Conservation (phyloP, 2,888 invertebrate genomes). For the Diachrysia chrysitis region DNA sequence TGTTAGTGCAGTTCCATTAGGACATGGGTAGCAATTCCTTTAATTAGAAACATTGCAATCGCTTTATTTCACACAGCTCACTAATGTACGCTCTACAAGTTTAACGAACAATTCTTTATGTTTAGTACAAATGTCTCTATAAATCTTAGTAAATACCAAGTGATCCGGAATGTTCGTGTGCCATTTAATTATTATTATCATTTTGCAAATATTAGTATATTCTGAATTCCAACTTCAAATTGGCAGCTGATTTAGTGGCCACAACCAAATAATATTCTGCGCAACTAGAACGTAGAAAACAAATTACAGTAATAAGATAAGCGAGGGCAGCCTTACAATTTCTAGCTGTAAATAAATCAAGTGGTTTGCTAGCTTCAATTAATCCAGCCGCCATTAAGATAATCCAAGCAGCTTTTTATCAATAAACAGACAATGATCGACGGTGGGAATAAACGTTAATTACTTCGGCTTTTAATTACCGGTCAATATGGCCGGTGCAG, state of each 20-base stretch:
- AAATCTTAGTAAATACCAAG: conserved; percentile 32
- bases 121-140: not conserved
- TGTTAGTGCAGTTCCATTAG: conserved; percentile 80
- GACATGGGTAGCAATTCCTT: conserved; percentile 46
- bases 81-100: conserved; percentile 12
- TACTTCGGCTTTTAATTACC: conserved; percentile 59
- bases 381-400: conserved; percentile 51
- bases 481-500: conserved; percentile 37
- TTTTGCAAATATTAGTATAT: conserved; percentile 28
- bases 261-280: conserved; percentile 45
- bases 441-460: conserved; percentile 63
- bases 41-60: conserved; percentile 48
- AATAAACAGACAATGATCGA: conserved; percentile 56
- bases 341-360: conserved; percentile 52
- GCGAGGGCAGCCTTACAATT: conserved; percentile 31
- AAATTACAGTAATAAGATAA: conserved; percentile 57
- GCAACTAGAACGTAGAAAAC: conserved; percentile 46
- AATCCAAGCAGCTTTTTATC: conserved; percentile 55
- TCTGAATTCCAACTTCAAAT: conserved; percentile 32
- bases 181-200: conserved; percentile 23
- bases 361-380: conserved; percentile 48
- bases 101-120: conserved; percentile 17
- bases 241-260: conserved; percentile 33
- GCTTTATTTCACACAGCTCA: conserved; percentile 24
- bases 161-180: conserved; percentile 32